Evolutionary conservation across 2,797 vertebrate genomes (phyloP).

Genomic region (Sebastes taczanowskii): DNA sequence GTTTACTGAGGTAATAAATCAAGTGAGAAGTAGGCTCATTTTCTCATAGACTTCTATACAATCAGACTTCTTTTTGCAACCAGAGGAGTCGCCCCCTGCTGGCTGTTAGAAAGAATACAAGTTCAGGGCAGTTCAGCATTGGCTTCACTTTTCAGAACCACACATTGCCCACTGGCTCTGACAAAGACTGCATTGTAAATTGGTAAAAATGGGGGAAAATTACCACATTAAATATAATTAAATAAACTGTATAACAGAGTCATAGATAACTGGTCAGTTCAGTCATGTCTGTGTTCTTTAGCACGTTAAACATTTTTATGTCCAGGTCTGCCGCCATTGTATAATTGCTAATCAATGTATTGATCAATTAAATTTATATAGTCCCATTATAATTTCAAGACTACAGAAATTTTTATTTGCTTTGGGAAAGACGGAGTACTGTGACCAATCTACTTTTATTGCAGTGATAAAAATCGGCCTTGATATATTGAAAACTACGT

Average conservation of each 20-base stretch:
- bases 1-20: too few species aligned
- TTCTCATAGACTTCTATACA: too few species aligned
- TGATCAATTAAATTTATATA: constrained; percentile 72
- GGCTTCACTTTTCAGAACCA: too few species aligned
- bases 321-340: constrained; percentile 52
- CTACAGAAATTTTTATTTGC: constrained; percentile 67
- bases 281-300: constrained; percentile 30
- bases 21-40: too few species aligned
- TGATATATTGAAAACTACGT: constrained; percentile 68
- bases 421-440: constrained; percentile 52
- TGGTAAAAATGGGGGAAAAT: background rate
- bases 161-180: background rate
- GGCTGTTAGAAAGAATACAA: too few species aligned
- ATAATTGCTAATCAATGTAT: constrained; percentile 76
- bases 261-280: background rate
- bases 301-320: constrained; percentile 61
- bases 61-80: too few species aligned
- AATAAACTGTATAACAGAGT: background rate
- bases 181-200: background rate
- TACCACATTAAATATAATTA: background rate
- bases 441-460: constrained; percentile 72
- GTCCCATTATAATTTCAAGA: constrained; percentile 60
- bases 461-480: constrained; percentile 65
- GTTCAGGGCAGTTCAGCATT: too few species aligned
- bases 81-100: too few species aligned